Evolutionary conservation across 2,113 vertebrate species (phyloP).

Genomic region (Trinectes maculatus): DNA sequence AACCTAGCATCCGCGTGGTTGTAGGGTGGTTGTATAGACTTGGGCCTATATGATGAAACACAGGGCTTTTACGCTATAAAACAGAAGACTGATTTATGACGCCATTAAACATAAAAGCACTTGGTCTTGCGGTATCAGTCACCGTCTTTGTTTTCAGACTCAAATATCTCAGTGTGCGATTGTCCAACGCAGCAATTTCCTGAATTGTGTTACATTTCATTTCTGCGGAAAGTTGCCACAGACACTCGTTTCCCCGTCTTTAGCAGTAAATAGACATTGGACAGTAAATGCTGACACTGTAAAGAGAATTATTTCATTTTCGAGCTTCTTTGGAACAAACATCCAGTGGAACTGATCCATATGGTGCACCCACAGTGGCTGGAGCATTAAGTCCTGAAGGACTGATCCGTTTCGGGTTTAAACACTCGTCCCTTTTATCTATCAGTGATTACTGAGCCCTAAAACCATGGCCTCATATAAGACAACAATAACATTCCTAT

Average conservation of each 20-base stretch:
- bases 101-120: too few relatives aligned
- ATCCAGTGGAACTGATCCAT: not conserved
- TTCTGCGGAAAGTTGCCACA: not conserved
- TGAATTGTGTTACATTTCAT: too few relatives aligned
- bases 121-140: not conserved
- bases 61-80: too few relatives aligned
- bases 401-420: too few relatives aligned
- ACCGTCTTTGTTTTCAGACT: not conserved
- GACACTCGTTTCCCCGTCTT: not conserved
- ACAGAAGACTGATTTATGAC: too few relatives aligned
- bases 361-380: not conserved
- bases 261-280: not conserved
- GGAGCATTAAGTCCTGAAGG: not conserved
- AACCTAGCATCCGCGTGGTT: too few relatives aligned
- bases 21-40: too few relatives aligned
- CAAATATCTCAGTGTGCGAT: conserved; percentile 1
- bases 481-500: conserved; percentile 25
- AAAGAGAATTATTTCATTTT: not conserved
- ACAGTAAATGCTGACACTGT: not conserved
- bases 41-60: too few relatives aligned
- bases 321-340: not conserved
- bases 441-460: conserved; percentile 4
- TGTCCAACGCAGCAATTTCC: too few relatives aligned
- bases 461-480: conserved; percentile 18
- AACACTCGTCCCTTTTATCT: not conserved